These are phyloP conservation scores for Plebejus anna DNA, from an alignment of 2,888 invertebrate genomes.

Conservation along the genomic window DNA sequence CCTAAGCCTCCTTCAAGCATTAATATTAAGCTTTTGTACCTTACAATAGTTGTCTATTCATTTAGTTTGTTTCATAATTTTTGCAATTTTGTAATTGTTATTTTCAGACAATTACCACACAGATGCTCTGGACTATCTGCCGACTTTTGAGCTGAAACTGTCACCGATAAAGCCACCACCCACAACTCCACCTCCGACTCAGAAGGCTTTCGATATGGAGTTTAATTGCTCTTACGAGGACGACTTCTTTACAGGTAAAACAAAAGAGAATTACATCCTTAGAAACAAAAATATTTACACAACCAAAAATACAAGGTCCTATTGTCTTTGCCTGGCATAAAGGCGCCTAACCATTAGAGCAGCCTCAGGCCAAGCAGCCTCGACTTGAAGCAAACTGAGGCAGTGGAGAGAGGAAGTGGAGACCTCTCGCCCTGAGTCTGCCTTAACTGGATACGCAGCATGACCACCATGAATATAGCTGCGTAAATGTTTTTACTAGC, in stretches of 20 bases:
- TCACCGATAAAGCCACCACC: conserved; percentile 47
- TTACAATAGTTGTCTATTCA: neutral
- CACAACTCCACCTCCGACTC: conserved; percentile 53
- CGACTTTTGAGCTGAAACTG: conserved; percentile 47
- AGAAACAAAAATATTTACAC: neutral
- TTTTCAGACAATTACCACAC: conserved; percentile 55
- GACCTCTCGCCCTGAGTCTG: too few relatives aligned
- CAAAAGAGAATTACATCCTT: neutral
- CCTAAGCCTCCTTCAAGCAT: neutral
- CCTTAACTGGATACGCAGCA: too few relatives aligned
- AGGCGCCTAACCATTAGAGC: too few relatives aligned
- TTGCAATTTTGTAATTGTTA: neutral
- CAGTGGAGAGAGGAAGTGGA: too few relatives aligned
- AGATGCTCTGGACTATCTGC: conserved; percentile 57
- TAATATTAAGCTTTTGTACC: neutral
- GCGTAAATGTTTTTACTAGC: too few relatives aligned
- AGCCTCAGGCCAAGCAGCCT: too few relatives aligned
- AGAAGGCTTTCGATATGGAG: conserved; percentile 48
- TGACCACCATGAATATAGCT: too few relatives aligned
- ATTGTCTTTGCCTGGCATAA: too few relatives aligned
- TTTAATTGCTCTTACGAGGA: conserved; percentile 61
- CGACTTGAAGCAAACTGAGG: too few relatives aligned
- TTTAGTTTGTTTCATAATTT: neutral
- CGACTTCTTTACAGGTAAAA: conserved; percentile 49
- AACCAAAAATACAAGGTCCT: too few relatives aligned